A percentile compares a stretch with the other conserved stretches of the same genome.
Conservation (phyloP, 2,797 vertebrate species). For the Catharus ustulatus region DNA sequence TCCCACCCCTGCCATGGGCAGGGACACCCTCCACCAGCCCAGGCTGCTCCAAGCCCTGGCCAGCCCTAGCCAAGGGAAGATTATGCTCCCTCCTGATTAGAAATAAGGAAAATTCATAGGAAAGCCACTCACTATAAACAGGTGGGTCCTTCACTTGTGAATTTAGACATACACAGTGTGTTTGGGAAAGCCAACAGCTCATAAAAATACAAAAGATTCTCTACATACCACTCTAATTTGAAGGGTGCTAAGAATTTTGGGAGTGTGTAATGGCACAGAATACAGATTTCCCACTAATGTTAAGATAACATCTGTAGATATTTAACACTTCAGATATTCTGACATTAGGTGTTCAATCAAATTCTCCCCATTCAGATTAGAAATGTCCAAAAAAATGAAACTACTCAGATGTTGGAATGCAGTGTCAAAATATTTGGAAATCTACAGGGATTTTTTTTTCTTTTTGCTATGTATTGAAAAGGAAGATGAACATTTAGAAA, state of each 20-base stretch:
- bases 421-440: conserved; percentile 21
- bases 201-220: neutral
- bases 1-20: neutral
- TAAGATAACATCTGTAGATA: conserved; percentile 61
- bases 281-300: neutral
- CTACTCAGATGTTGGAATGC: conserved; percentile 16
- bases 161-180: neutral
- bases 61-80: neutral
- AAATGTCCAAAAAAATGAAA: neutral
- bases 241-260: neutral
- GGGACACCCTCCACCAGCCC: neutral
- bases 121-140: neutral
- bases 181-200: neutral
- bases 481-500: neutral
- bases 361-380: conserved; percentile 28
- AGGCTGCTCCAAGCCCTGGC: neutral
- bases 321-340: conserved; percentile 44
- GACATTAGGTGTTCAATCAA: conserved; percentile 44
- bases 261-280: neutral
- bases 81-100: neutral
- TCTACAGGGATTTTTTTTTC: neutral
- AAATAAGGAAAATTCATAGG: neutral
- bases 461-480: neutral
- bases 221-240: neutral
- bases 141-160: neutral